These are phyloP conservation scores for Sebastes nivosus DNA, from an alignment of 2,797 vertebrate species.

Conservation along the genomic window DNA sequence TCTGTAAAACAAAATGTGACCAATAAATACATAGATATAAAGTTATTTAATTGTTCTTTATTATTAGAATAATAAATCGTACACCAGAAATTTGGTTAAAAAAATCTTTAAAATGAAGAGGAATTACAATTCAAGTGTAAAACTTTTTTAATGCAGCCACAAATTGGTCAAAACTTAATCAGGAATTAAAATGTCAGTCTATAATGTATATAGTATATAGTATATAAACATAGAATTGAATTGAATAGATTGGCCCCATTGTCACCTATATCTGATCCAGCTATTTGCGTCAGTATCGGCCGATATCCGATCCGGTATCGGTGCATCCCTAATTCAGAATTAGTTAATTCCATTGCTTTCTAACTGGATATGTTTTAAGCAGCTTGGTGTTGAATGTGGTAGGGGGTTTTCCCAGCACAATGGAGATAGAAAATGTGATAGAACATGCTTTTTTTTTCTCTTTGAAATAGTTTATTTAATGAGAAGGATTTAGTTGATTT, in stretches of 20 bases:
- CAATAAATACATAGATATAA: too few species aligned
- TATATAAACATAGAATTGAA: neutral
- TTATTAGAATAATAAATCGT: neutral
- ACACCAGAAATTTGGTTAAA: rapidly evolving
- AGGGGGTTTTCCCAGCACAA: neutral
- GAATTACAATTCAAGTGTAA: too few species aligned
- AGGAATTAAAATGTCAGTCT: neutral
- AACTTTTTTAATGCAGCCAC: too few species aligned
- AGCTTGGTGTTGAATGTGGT: neutral
- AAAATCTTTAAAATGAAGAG: too few species aligned
- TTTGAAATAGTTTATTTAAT: neutral
- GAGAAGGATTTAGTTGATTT: neutral
- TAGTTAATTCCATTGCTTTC: neutral
- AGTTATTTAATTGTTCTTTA: neutral
- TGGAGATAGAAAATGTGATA: neutral
- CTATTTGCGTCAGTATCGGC: too few species aligned
- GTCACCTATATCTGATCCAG: rapidly evolving
- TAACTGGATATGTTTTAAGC: neutral
- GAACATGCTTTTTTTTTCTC: neutral
- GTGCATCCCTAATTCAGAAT: neutral
- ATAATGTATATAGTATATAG: neutral
- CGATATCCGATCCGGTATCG: neutral
- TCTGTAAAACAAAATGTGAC: too few species aligned
- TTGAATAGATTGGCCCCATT: neutral
- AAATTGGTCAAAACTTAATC: too few species aligned